phyloP scores from a whole-genome alignment of 2,113 vertebrate species.

The Mus spicilegus region DNA sequence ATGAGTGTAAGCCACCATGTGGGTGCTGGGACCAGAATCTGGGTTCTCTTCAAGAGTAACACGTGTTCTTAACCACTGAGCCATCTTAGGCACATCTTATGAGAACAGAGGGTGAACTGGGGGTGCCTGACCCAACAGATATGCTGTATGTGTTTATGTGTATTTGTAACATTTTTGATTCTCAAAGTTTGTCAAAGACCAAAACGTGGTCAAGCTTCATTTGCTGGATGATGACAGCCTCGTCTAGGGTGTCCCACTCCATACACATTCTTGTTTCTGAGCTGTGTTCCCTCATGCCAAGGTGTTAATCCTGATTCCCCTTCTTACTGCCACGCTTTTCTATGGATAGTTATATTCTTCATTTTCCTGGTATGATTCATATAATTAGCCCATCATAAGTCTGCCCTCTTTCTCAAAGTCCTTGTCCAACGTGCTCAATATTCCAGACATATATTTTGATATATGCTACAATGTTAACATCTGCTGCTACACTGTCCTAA shows the following conservation, averaged over 20 bases:
- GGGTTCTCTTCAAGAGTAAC: neutral
- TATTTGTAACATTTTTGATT: neutral
- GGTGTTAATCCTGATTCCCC: fast-evolving
- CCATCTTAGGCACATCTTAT: neutral
- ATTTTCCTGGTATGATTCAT: neutral
- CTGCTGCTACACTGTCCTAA: neutral
- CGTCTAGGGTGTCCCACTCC: fast-evolving
- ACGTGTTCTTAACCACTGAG: neutral
- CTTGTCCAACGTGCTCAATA: neutral
- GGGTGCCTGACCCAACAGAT: neutral
- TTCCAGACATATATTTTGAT: neutral
- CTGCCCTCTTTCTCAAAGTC: neutral
- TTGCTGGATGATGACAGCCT: fast-evolving
- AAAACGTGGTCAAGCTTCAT: neutral
- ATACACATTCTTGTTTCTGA: neutral
- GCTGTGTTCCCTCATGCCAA: neutral
- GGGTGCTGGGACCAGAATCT: neutral
- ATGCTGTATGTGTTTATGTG: neutral
- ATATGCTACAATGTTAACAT: neutral
- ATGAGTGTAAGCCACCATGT: neutral
- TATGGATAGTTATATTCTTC: neutral
- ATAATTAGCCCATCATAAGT: neutral
- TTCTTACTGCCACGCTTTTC: neutral
- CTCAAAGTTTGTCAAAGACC: neutral
- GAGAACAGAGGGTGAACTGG: neutral